Conservation (phyloP, 2,888 invertebrate genomes). For the Noctua pronuba region DNA sequence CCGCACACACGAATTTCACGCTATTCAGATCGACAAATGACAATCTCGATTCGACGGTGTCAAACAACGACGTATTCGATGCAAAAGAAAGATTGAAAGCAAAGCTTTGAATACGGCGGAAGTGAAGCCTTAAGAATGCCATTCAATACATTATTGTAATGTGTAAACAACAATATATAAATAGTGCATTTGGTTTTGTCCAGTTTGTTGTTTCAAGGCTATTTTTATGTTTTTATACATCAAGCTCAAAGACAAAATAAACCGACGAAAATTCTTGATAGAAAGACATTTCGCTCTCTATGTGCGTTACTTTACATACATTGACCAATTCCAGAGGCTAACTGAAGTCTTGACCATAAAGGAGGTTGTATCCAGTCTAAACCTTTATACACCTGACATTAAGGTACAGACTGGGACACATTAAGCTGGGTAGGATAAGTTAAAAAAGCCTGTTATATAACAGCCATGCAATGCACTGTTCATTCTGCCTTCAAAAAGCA, state of each 20-base stretch:
- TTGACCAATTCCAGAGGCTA: not conserved
- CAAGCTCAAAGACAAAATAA: not conserved
- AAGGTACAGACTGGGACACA: not conserved
- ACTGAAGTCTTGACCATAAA: not conserved
- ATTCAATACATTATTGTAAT: slow-evolving; percentile 9
- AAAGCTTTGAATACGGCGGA: slow-evolving; percentile 23
- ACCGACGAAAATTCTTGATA: not conserved
- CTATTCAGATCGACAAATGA: slow-evolving; percentile 41
- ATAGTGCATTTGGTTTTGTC: not conserved
- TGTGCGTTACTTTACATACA: not conserved
- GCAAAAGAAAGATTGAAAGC: slow-evolving; percentile 36
- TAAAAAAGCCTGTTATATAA: not conserved
- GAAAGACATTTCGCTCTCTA: too few relatives aligned
- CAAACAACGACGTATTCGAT: slow-evolving; percentile 17
- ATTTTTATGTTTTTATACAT: not conserved
- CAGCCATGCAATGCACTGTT: not conserved
- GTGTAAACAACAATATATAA: slow-evolving; percentile 1
- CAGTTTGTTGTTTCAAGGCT: not conserved
- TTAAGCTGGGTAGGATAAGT: not conserved
- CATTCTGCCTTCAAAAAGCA: not conserved
- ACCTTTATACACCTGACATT: not conserved
- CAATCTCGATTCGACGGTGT: slow-evolving; percentile 26
- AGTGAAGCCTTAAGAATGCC: not conserved
- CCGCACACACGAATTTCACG: slow-evolving; percentile 26
- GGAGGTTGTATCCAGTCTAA: not conserved